Evolutionary conservation across 2,113 vertebrate species (phyloP), one percentile per base, ranked within the genome.

Genomic region (Piaya cayana): DNA sequence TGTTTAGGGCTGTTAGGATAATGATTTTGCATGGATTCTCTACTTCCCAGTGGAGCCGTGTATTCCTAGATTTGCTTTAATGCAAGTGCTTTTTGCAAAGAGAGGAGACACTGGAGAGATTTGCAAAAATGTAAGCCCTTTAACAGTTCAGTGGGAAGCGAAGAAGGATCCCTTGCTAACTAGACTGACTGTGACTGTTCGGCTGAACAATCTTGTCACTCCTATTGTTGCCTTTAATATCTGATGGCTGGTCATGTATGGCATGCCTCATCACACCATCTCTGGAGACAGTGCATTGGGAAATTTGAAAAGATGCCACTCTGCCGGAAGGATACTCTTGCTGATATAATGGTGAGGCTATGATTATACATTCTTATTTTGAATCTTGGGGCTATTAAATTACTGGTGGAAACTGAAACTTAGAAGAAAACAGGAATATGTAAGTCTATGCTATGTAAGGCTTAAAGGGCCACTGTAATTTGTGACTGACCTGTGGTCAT

Each of bases 31-130:
- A 56, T 69, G 79, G 64, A 29, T 95, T 74, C 59, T 86, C 32
- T 49, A 2, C 78, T 91, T 93, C 89, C 60, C 87, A 17, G 65
- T 17, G 82, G 92, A 95, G 58, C 15, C 88, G 9, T 68, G 58
- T 86, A 95, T 88, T 96, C 74, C 64, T 67, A 60, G 71, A 63
- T 93, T 93, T 94, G 59, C 68, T 94, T 82, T 82, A 82, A 83
- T 39, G 90, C 49, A 83, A 90, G 56, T 15, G 52, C 30, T 71
- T 94, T 96, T 92, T 85, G 43, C 59, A 92, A 95, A 82, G 34
- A 79, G 42, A 64, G 32, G 58, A 82, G 53, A 47, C 72, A 26
- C 45, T 42, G 53, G 76, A 79, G 82, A 58, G 49, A 30, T 37
- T 85, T 82, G 65, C 30, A 64, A 67, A 89, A 74, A 63, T 65